Evolutionary conservation across 2,113 vertebrate genomes (phyloP).

Genomic region (Odocoileus virginianus): DNA sequence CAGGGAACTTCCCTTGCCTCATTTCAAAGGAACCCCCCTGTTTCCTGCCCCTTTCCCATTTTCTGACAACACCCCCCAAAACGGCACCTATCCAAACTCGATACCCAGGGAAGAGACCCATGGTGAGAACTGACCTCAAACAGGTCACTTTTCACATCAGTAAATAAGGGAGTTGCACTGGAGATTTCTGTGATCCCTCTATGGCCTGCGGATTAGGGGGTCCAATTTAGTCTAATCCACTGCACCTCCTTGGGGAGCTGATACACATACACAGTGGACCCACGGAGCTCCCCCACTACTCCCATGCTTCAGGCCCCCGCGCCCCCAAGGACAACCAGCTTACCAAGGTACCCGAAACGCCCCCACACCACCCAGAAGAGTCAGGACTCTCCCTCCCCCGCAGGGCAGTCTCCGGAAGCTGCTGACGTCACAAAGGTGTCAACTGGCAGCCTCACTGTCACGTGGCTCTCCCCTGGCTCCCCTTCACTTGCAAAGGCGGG

Average conservation of each 20-base stretch:
- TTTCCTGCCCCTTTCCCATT: not conserved
- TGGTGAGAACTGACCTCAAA: not conserved
- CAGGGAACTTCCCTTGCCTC: not conserved
- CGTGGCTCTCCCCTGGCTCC: constrained; percentile 68
- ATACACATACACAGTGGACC: too few species aligned
- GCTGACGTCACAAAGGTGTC: constrained; percentile 75
- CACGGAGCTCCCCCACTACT: accelerated
- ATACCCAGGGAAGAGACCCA: not conserved
- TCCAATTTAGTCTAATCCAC: not conserved
- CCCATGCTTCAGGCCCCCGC: not conserved
- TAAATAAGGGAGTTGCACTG: not conserved
- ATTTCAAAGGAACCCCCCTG: not conserved
- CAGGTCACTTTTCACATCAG: not conserved
- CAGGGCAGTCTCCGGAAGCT: not conserved
- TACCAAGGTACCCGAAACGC: not conserved
- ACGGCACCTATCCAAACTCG: not conserved
- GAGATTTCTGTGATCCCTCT: not conserved
- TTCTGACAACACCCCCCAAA: not conserved
- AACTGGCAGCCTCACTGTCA: constrained; percentile 54
- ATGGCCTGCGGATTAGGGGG: accelerated
- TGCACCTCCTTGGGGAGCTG: accelerated
- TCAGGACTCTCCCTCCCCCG: not conserved
- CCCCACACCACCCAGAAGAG: not conserved
- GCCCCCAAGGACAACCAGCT: not conserved
- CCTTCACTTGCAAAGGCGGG: constrained; percentile 51